A percentile compares a stretch with the other conserved stretches of the same genome.
These are phyloP conservation scores for Sminthurides bifidus DNA, from an alignment of 1,140 invertebrate species.

Conservation along the genomic window DNA sequence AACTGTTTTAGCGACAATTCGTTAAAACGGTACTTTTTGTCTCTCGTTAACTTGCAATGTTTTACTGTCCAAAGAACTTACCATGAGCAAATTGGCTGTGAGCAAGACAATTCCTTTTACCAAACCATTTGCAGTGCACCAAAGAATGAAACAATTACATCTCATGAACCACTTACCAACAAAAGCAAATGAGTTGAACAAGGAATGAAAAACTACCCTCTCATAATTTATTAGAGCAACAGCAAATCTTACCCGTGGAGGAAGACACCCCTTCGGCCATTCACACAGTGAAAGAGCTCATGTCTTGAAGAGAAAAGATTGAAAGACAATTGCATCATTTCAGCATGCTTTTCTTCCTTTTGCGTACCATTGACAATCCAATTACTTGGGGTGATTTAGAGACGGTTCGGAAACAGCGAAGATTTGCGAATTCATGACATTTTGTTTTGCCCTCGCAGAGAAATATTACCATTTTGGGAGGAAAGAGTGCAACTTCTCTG, in stretches of 20 bases:
- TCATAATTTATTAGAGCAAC: background rate
- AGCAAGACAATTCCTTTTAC: too few relatives aligned
- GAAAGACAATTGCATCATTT: background rate
- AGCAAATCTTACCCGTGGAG: background rate
- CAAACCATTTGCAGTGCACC: slow-evolving; percentile 3
- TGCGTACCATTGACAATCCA: background rate
- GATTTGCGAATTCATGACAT: too few relatives aligned
- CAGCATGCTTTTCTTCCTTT: background rate
- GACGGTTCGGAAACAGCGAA: background rate
- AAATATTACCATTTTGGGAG: background rate
- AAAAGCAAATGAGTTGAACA: background rate
- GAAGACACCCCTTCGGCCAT: too few relatives aligned
- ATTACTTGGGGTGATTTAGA: background rate
- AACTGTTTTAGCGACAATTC: too few relatives aligned
- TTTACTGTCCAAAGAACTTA: too few relatives aligned
- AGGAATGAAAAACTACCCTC: too few relatives aligned
- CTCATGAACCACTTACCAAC: background rate
- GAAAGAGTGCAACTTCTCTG: background rate
- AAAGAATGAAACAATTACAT: slow-evolving; percentile 1
- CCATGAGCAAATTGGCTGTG: too few relatives aligned
- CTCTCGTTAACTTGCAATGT: too few relatives aligned
- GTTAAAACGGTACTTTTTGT: too few relatives aligned
- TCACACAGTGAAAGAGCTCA: too few relatives aligned
- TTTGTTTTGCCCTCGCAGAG: background rate
- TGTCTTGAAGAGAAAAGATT: background rate